Conservation (phyloP, 2,113 vertebrate genomes). For the Halichoeres trimaculatus region DNA sequence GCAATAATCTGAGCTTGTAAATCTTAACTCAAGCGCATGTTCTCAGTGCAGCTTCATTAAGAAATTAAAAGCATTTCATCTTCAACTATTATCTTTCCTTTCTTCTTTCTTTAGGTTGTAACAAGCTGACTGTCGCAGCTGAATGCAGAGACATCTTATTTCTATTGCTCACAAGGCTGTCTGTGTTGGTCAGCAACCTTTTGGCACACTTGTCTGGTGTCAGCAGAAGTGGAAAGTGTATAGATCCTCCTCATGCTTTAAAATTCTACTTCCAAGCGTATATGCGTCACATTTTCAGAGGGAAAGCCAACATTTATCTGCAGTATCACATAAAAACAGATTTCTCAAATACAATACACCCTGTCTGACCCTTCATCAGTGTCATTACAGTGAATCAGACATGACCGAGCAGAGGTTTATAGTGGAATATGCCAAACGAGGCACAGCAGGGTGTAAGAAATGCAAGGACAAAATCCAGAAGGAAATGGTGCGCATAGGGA, state of each 20-base stretch:
- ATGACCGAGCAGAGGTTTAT: slow-evolving; percentile 96
- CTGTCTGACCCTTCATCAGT: neutral
- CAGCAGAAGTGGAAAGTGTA: slow-evolving; percentile 6
- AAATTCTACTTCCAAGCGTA: neutral
- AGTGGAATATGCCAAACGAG: slow-evolving; percentile 96
- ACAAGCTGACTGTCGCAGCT: slow-evolving; percentile 22
- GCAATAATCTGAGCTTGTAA: neutral
- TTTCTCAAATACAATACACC: neutral
- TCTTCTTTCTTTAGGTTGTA: slow-evolving; percentile 39
- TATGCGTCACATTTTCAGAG: neutral
- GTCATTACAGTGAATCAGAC: slow-evolving; percentile 48
- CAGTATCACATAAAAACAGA: slow-evolving; percentile 5
- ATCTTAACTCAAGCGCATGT: too few relatives aligned
- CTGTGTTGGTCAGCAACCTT: slow-evolving; percentile 5
- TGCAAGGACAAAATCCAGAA: slow-evolving; percentile 98
- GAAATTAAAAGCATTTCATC: neutral
- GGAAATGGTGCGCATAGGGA: slow-evolving; percentile 93
- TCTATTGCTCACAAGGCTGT: slow-evolving; percentile 46
- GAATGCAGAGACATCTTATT: slow-evolving; percentile 68
- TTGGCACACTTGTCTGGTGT: neutral
- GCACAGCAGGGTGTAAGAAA: slow-evolving; percentile 96
- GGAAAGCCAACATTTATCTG: neutral
- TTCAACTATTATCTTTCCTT: neutral
- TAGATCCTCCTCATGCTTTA: slow-evolving; percentile 4
- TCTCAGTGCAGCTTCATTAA: too few relatives aligned